Base-by-base conservation (phyloP, 2,888 invertebrate species). In the Odontocerum albicorne region DNA sequence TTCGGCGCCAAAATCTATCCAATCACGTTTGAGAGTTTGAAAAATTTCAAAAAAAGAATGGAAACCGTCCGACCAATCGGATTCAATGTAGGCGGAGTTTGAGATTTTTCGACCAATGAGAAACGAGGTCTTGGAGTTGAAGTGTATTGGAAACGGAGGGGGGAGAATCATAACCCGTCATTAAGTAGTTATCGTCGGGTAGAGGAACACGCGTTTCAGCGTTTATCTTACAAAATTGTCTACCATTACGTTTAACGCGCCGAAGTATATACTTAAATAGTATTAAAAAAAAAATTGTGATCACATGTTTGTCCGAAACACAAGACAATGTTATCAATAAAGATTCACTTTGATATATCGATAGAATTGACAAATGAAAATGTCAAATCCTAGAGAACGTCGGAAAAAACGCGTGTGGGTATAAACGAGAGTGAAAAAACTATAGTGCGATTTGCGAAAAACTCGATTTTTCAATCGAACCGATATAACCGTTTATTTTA, bases 221-320 rank as follows among this genome's bases (percentile, higher is more conserved):
- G 64, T 62, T 63, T 2, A 55, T 38, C 55, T 70, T 69, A 66
- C 69, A 63, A 60, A 53, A 46, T 53, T 46, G 46, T 53, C 46
- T 32, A 32, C 46, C 46, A 53, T 46, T 46, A 46, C 17, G 13
- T 44, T 51, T 20, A 36, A 52, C 20, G 39, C 21, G 16, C 35
- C 40, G 31, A 42, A 46, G 46, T 53, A 46, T 53, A 53, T 53
- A 53, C 53, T 53, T 53, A 53, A 39, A 46, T n/a, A n/a, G n/a
- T n/a, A n/a, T 40, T 33, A 21, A 52, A 45, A 52, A 38, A 40
- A 40, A 40, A 20, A 27, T 21, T 20, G 40, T 40, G 40, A 40
- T 40, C 40, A 40, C 21, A 40, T 40, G 40, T 40, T 40, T 21
- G 40, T 15, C 19, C 19, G 16, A 19, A 16, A 38, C 38, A 16